phyloP scores from a whole-genome alignment of 1,140 invertebrate genomes.

The Nasonia longicornis region DNA sequence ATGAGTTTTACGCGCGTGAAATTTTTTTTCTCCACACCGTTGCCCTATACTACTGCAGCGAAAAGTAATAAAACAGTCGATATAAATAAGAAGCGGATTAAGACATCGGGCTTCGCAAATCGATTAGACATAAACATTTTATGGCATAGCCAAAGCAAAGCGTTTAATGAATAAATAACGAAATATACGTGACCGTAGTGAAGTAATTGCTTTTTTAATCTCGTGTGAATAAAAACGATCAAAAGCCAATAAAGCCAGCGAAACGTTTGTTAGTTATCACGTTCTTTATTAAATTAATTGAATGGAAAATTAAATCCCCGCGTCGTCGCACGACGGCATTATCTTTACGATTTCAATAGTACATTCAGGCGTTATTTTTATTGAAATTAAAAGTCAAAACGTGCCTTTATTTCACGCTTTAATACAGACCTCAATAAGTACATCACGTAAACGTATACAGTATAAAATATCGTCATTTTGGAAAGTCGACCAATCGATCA shows the following conservation, averaged over 20 bases:
- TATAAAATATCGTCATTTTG: background rate
- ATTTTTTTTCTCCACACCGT: too few relatives aligned
- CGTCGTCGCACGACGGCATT: background rate
- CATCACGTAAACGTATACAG: too few relatives aligned
- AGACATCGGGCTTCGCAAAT: constrained; percentile 20
- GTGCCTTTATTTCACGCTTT: constrained; percentile 18
- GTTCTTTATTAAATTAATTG: constrained; percentile 26
- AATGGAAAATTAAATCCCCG: constrained; percentile 22
- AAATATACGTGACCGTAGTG: constrained; percentile 25
- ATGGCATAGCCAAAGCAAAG: constrained; percentile 28
- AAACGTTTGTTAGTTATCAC: constrained; percentile 31
- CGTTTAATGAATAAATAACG: constrained; percentile 31
- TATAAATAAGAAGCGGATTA: constrained; percentile 23
- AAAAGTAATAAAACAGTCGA: constrained; percentile 24
- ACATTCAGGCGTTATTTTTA: constrained; percentile 1
- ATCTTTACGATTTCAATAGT: constrained; percentile 24
- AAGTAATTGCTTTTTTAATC: constrained; percentile 27
- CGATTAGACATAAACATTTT: constrained; percentile 31
- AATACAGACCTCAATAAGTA: background rate
- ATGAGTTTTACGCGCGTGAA: too few relatives aligned
- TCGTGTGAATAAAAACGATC: constrained; percentile 35
- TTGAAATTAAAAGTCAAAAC: constrained; percentile 31
- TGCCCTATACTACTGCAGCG: too few relatives aligned
- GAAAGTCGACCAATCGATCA: background rate
- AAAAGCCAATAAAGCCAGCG: background rate